Percentiles rank a stretch among this genome's conserved stretches.
Conservation (phyloP, 2,113 vertebrate species). For the Chloebia gouldiae region DNA sequence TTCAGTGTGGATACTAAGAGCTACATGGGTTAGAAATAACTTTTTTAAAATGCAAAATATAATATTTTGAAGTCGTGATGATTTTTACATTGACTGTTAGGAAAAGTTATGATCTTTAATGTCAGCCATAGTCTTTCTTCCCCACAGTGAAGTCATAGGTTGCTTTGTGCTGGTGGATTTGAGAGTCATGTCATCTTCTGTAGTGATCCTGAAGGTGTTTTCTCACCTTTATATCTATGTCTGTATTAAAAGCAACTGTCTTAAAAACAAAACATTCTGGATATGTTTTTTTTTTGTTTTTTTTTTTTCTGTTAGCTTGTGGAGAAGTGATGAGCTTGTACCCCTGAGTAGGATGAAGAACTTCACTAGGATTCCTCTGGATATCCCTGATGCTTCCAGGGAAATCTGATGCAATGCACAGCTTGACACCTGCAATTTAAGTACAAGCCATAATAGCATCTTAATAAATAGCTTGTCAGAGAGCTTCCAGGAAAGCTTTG, state of each 20-base stretch:
- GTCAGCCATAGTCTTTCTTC: neutral
- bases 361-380: neutral
- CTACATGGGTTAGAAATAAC: neutral
- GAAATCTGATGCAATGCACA: constrained; percentile 8
- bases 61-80: neutral
- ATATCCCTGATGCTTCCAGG: neutral
- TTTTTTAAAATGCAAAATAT: neutral
- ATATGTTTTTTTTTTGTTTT: no score
- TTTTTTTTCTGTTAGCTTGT: neutral
- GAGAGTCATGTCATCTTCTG: neutral
- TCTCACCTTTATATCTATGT: neutral
- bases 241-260: neutral
- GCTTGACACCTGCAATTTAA: constrained; percentile 38
- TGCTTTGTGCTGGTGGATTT: neutral
- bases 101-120: neutral
- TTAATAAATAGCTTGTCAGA: constrained; percentile 2
- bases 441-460: neutral
- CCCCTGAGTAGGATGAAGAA: neutral
- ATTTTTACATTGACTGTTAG: neutral
- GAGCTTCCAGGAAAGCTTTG: neutral
- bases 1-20: neutral
- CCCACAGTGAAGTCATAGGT: neutral
- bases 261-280: neutral
- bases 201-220: neutral
- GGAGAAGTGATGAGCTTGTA: neutral